Conservation (phyloP, 92 coral and sea anemone species). For the Pocillopora grandis region DNA sequence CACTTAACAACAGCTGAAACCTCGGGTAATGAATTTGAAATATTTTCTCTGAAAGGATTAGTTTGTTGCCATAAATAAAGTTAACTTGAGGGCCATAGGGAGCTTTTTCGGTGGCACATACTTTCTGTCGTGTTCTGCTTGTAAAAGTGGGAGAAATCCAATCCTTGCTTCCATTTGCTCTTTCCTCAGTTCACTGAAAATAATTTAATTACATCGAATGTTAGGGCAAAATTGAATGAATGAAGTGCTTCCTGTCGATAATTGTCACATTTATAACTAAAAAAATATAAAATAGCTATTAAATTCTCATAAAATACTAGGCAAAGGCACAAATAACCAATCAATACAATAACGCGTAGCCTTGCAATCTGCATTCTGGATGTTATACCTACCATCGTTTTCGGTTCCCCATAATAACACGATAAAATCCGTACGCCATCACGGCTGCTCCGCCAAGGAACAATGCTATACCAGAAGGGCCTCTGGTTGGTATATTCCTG, state of each 20-base stretch:
- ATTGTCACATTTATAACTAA: no score
- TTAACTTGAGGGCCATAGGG: not conserved
- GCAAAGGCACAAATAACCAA: no score
- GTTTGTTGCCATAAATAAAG: no score
- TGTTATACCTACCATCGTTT: slow-evolving; percentile 73
- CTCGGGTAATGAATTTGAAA: no score
- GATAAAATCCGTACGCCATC: slow-evolving; percentile 89
- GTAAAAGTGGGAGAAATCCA: slow-evolving; percentile 87
- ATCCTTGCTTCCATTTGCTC: slow-evolving; percentile 93
- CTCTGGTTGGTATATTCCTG: slow-evolving; percentile 86
- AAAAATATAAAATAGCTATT: no score
- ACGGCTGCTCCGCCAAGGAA: slow-evolving; percentile 84
- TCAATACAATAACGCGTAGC: no score
- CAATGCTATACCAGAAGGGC: slow-evolving; percentile 81
- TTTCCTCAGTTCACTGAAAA: slow-evolving; percentile 78
- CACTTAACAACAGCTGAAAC: no score
- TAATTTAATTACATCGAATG: not conserved
- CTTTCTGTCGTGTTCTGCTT: slow-evolving; percentile 99
- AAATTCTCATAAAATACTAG: no score
- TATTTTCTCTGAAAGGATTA: no score
- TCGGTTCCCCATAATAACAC: slow-evolving; percentile 90
- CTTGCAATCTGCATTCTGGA: no score
- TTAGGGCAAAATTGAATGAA: no score
- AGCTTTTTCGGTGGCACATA: slow-evolving; percentile 27
- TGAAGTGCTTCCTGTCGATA: no score